phyloP scores from a whole-genome alignment of 2,113 vertebrate species.

The Engraulis encrasicolus region DNA sequence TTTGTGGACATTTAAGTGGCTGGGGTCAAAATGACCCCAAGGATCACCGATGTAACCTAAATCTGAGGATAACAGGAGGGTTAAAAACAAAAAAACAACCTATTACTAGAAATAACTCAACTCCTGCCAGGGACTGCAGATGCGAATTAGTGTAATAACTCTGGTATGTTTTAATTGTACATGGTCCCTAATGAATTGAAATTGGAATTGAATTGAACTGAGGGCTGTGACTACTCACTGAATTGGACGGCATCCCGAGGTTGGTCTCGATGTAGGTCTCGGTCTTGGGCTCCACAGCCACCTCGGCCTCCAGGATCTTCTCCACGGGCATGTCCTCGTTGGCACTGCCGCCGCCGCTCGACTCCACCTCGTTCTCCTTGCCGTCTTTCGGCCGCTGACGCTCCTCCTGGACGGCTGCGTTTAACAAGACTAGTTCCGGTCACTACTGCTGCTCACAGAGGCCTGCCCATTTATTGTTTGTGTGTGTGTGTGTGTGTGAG shows the following conservation, averaged over 20 bases:
- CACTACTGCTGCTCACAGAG: constrained; percentile 50
- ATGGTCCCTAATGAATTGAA: too few species aligned
- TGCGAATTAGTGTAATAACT: too few species aligned
- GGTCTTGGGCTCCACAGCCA: constrained; percentile 96
- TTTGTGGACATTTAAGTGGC: too few species aligned
- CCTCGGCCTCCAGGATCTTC: constrained; percentile 95
- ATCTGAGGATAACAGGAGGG: too few species aligned
- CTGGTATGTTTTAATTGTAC: too few species aligned
- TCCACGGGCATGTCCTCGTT: constrained; percentile 99
- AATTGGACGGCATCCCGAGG: constrained; percentile 88
- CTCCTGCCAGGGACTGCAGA: too few species aligned
- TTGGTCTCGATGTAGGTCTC: constrained; percentile 96
- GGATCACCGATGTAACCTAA: too few species aligned
- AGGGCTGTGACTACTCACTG: constrained; percentile 79
- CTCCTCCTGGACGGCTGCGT: constrained; percentile 95
- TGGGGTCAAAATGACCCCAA: too few species aligned
- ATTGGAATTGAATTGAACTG: neutral
- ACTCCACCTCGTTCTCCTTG: constrained; percentile 92
- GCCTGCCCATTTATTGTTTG: too few species aligned
- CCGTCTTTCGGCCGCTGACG: constrained; percentile 95
- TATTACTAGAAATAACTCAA: too few species aligned
- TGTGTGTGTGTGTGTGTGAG: too few species aligned
- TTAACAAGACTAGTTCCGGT: constrained; percentile 72
- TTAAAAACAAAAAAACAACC: too few species aligned
- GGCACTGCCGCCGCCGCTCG: constrained; percentile 88